These are phyloP conservation scores for Diplazon laetatorius DNA, from an alignment of 2,888 invertebrate genomes.

Conservation along the genomic window DNA sequence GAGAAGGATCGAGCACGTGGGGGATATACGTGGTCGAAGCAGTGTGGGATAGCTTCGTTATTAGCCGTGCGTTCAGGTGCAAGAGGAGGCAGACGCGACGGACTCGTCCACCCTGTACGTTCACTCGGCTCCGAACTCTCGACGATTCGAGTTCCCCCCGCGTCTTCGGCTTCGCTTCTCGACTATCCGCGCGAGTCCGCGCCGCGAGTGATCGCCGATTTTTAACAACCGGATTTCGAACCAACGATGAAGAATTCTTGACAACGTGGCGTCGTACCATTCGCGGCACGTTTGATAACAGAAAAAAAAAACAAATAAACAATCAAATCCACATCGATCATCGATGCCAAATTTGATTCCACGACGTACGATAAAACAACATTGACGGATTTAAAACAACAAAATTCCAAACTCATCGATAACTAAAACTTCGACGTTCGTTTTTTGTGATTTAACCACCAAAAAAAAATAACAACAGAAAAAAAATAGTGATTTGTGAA, in stretches of 20 bases:
- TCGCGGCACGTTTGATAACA: too few relatives aligned
- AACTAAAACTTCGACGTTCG: not conserved
- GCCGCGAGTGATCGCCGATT: too few relatives aligned
- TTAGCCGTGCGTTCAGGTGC: slow-evolving; percentile 26
- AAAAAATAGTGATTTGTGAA: not conserved
- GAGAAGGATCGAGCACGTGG: slow-evolving; percentile 37
- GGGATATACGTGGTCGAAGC: slow-evolving; percentile 14
- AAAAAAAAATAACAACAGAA: slow-evolving; percentile 27
- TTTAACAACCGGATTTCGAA: too few relatives aligned
- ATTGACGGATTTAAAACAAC: not conserved
- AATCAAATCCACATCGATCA: not conserved
- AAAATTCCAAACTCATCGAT: not conserved
- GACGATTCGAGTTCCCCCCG: slow-evolving; percentile 34
- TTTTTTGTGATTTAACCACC: too few relatives aligned
- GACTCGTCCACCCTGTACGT: slow-evolving; percentile 48
- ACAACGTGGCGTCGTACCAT: not conserved
- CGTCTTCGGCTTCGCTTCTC: too few relatives aligned
- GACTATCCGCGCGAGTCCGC: not conserved
- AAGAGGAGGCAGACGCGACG: slow-evolving; percentile 38
- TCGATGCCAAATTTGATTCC: not conserved
- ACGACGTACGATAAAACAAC: not conserved
- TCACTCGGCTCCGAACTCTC: slow-evolving; percentile 58
- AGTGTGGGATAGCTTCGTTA: slow-evolving; percentile 25
- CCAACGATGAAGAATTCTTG: slow-evolving; percentile 28
- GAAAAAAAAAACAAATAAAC: not conserved